A percentile compares a stretch with the other conserved stretches of the same genome.
Evolutionary conservation across 2,888 invertebrate species (phyloP).

Genomic region (Trypoxylon attenuatum): DNA sequence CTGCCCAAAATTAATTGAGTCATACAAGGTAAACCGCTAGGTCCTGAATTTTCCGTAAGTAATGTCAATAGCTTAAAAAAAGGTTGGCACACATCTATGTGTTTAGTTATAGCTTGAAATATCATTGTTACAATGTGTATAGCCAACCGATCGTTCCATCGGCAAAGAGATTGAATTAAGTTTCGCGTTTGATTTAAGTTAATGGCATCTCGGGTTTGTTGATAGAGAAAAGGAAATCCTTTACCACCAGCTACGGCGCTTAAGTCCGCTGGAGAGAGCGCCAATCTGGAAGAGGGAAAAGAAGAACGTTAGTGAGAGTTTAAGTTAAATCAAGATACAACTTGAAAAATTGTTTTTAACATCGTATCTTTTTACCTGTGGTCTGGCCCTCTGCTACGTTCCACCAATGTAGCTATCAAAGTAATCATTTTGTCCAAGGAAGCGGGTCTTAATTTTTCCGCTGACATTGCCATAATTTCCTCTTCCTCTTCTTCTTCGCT

Average conservation of each 20-base stretch:
- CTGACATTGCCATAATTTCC: constrained; percentile 80
- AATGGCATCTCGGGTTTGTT: constrained; percentile 95
- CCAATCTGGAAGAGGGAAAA: constrained; percentile 76
- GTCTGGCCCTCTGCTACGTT: constrained; percentile 88
- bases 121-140: constrained; percentile 92
- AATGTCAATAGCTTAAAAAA: constrained; percentile 94
- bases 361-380: constrained; percentile 76
- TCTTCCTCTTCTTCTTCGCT: constrained; percentile 85
- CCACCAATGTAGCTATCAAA: constrained; percentile 90
- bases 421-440: constrained; percentile 97
- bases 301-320: constrained; percentile 2
- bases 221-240: constrained; percentile 95
- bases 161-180: constrained; percentile 91
- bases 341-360: neutral
- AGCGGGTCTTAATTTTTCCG: constrained; percentile 89
- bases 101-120: constrained; percentile 92
- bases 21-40: constrained; percentile 91
- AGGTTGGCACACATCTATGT: constrained; percentile 92
- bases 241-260: constrained; percentile 91
- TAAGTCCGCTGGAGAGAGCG: constrained; percentile 86
- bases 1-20: constrained; percentile 91
- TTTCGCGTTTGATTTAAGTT: constrained; percentile 94
- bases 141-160: constrained; percentile 93
- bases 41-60: constrained; percentile 88
- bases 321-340: neutral